Base-by-base conservation (phyloP, 2,113 vertebrate genomes). In the Procavia capensis region DNA sequence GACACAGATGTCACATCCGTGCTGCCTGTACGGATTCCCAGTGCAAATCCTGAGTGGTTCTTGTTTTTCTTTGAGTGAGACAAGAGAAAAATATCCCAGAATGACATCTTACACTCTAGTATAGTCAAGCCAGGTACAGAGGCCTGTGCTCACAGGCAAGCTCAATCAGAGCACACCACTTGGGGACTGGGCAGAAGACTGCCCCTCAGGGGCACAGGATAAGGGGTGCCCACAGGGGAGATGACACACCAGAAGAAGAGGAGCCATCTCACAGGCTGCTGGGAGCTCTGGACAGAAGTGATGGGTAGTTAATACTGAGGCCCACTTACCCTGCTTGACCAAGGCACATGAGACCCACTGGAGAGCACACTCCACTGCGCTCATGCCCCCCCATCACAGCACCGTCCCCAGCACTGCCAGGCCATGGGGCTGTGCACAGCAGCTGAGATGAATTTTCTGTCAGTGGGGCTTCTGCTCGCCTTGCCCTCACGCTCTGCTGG, bases 1-100 rank as follows among this genome's bases (percentile, higher is more conserved):
- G 98, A 99, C 90, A 94, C 96, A 98, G 98, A 98, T 99, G 98
- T 98, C 98, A 98, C 98, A 98, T 97, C 97, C 98, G 98, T 98
- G 98, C 97, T 97, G 91, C 98, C 96, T 95, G 89, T 72, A 98
- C 97, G 93, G 97, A 95, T 98, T 98, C 98, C 98, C 75, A 29
- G 96, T 95, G 97, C 94, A 98, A 98, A 98, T 98, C 96, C 97
- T 72, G 25, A 88, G 97, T 57, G 94, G 82, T 76, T 96, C 96
- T 91, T 90, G 74, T 96, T 98, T 98, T 88, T 96, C 81, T 88
- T 72, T 81, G 84, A 90, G 36, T 70, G 54, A 94, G 43, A 31
- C 22, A 16, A 66, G 54, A 93, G 96, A 72, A 54, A 84, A 95
- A 34, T 82, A 70, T 90, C 61, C 29, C 88, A 90, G 96, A 63